These are phyloP conservation scores for Oryzias melastigma DNA, from an alignment of 2,113 vertebrate genomes.

Conservation along the genomic window DNA sequence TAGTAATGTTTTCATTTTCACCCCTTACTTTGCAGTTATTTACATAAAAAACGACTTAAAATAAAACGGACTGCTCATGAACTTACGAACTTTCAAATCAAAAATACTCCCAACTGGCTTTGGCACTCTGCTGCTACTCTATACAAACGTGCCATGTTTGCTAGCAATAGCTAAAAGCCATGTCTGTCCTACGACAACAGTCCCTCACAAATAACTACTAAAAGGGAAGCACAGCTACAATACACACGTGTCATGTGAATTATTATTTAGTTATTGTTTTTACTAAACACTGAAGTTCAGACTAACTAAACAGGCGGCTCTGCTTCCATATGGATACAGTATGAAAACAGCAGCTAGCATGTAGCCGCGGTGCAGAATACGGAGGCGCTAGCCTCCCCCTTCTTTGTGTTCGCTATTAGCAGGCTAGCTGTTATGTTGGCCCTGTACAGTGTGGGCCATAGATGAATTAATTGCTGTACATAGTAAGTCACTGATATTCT, in stretches of 20 bases:
- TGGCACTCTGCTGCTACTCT: constrained; percentile 37
- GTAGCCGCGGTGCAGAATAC: constrained; percentile 36
- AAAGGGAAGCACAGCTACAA: neutral
- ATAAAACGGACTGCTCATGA: neutral
- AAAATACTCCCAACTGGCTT: constrained; percentile 5
- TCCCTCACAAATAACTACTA: constrained; percentile 11
- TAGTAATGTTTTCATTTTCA: neutral
- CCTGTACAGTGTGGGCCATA: constrained; percentile 50
- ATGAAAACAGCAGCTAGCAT: constrained; percentile 34
- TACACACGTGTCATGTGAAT: neutral
- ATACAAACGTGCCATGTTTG: constrained; percentile 48
- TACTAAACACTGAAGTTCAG: neutral
- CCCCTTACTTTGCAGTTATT: neutral
- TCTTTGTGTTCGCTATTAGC: constrained; percentile 70
- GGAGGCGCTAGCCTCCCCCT: constrained; percentile 42
- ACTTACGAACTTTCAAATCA: neutral
- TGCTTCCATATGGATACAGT: constrained; percentile 25
- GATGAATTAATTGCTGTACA: constrained; percentile 40
- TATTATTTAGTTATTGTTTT: neutral
- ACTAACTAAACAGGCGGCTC: neutral
- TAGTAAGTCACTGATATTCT: constrained; percentile 55
- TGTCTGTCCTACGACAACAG: constrained; percentile 7
- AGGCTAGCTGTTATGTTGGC: constrained; percentile 58
- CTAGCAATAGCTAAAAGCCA: constrained; percentile 46
- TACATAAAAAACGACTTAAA: neutral